These are phyloP conservation scores for Meandrusa payeni DNA, from an alignment of 2,888 invertebrate genomes.

Conservation along the genomic window DNA sequence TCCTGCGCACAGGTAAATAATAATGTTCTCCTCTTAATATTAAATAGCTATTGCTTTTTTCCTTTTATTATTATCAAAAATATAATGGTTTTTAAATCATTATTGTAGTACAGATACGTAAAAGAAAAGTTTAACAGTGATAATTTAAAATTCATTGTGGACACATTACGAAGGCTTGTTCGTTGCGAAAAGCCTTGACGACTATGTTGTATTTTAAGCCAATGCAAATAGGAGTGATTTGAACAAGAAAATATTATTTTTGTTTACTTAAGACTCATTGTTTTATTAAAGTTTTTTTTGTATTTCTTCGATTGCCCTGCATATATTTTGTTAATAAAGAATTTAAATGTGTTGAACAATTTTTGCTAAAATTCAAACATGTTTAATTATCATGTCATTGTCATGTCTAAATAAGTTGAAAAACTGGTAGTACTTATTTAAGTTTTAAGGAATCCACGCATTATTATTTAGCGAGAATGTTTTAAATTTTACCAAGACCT, in stretches of 20 bases:
- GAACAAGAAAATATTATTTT: no score
- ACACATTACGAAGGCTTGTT: background rate
- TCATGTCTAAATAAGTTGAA: no score
- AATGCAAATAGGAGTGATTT: no score
- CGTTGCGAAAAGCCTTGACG: constrained; percentile 4
- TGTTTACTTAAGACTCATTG: no score
- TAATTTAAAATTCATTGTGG: background rate
- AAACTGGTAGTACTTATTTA: no score
- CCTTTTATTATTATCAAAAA: background rate
- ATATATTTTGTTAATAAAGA: no score
- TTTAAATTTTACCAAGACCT: constrained; percentile 2
- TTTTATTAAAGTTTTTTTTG: no score
- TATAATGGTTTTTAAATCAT: background rate
- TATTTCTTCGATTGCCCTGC: no score
- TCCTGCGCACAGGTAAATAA: constrained; percentile 67
- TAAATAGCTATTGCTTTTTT: constrained; percentile 4
- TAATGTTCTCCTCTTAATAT: constrained; percentile 22
- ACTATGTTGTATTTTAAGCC: background rate
- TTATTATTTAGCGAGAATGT: no score
- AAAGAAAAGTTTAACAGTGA: background rate
- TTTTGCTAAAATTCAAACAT: background rate
- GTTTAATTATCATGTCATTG: background rate
- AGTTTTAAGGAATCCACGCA: no score
- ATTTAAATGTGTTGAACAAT: no score
- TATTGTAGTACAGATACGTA: background rate